Percentiles rank a stretch among this genome's conserved stretches.
Conservation (phyloP, 1,140 invertebrate genomes). For the Stegodyphus mimosarum region DNA sequence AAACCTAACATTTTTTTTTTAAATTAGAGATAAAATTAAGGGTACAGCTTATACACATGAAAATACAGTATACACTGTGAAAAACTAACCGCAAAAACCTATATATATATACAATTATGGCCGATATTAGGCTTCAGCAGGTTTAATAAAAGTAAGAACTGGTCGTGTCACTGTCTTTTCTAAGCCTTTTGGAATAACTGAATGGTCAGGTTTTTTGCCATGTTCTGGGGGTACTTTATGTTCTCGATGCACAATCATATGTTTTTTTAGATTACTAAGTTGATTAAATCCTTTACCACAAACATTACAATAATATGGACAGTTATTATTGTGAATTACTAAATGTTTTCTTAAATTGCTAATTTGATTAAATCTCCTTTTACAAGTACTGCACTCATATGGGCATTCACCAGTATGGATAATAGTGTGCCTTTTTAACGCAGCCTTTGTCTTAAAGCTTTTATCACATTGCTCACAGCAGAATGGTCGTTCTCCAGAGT, state of each 20-base stretch:
- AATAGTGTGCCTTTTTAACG: slow-evolving; percentile 91
- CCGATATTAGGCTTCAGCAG: slow-evolving; percentile 27
- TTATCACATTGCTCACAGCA: slow-evolving; percentile 56
- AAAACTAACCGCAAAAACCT: too few species aligned
- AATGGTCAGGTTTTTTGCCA: neutral
- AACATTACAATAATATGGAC: slow-evolving; percentile 93
- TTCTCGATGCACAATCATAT: slow-evolving; percentile 85
- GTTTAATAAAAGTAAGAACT: slow-evolving; percentile 45
- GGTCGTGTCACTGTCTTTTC: slow-evolving; percentile 25
- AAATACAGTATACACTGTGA: too few species aligned
- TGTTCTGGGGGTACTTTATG: neutral
- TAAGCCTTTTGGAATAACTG: neutral
- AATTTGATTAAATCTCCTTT: slow-evolving; percentile 93
- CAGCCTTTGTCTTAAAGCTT: slow-evolving; percentile 62
- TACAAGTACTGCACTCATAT: slow-evolving; percentile 93
- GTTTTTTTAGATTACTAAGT: slow-evolving; percentile 92
- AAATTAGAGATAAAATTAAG: too few species aligned
- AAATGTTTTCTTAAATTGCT: slow-evolving; percentile 95
- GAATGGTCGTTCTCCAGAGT: slow-evolving; percentile 60
- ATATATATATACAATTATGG: too few species aligned
- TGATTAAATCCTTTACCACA: slow-evolving; percentile 96
- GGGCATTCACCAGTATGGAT: slow-evolving; percentile 97
- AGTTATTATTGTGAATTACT: slow-evolving; percentile 94
- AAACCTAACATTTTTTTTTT: too few species aligned
- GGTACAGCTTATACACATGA: too few species aligned